Evolutionary conservation across 2,797 vertebrate species (phyloP), one percentile per base, ranked within the genome.

Genomic region (Pristis pectinata): DNA sequence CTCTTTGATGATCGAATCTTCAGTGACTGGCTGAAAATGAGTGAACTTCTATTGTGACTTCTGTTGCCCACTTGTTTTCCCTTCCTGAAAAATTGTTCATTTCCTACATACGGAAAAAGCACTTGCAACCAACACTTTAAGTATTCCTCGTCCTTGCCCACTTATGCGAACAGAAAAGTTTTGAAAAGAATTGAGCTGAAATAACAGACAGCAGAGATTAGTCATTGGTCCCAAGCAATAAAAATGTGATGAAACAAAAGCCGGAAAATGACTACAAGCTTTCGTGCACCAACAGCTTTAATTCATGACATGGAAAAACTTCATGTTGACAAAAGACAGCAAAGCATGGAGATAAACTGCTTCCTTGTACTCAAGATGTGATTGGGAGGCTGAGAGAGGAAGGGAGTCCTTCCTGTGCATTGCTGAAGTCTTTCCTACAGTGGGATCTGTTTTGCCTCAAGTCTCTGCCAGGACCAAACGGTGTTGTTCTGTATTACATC

Each of bases 131-230:
- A 34, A 76, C 22, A 87, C 97, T 0, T 97, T 97, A 95, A 98
- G 89, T 0, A 97, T 97, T 53, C 97, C 98, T 95, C 96, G 95
- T 93, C 98, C 98, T 0, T 95, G 95, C 22, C 98, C 98, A 94
- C 95, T 95, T 0, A 97, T 97, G 15, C 95, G 96, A 44, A 98
- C 92, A 0, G 89, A 96, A 72, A 98, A 96, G 11, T 96, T 95
- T 95, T 97, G 24, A 13, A 94, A 97, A 9, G 95, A 0, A 93
- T 96, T 97, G 64, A 97, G 97, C 97, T 97, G 95, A 0, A 94
- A 96, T 92, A 10, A 30, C 95, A 2, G 19, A n/a, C 0, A 53
- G 17, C 74, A 37, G 0, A 53, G 0, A 4, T 83, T 0, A 82
- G 15, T 61, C 13, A 93, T 34, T 17, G 11, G 44, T 34, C 11